A percentile compares a stretch with the other conserved stretches of the same genome.
phyloP scores from a whole-genome alignment of 2,888 invertebrate species.

The Sympetrum striolatum region DNA sequence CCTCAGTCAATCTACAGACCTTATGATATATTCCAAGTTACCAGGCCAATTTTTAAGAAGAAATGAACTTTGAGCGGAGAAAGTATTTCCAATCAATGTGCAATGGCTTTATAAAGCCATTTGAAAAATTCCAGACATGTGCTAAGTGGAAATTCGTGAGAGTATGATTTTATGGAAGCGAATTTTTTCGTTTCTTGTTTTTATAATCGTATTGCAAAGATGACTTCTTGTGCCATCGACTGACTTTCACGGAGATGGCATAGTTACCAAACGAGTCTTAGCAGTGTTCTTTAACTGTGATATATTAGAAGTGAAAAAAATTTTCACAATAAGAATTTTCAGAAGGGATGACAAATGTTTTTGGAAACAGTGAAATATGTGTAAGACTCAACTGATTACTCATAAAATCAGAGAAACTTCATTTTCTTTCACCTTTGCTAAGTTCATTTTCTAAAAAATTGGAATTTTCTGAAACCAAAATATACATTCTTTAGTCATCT shows the following conservation, averaged over 20 bases:
- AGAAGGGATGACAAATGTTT: not conserved
- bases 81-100: not conserved
- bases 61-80: not conserved
- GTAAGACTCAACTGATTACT: not conserved
- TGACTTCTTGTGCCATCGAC: not conserved
- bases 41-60: not conserved
- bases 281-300: slow-evolving; percentile 20
- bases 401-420: too few species aligned
- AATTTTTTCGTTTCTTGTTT: not conserved
- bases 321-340: not conserved
- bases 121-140: not conserved
- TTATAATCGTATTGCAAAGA: not conserved
- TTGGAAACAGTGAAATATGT: not conserved
- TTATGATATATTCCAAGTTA: slow-evolving; percentile 14
- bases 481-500: too few species aligned
- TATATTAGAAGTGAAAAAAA: slow-evolving; percentile 9
- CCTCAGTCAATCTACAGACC: slow-evolving; percentile 7
- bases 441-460: too few species aligned
- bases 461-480: too few species aligned
- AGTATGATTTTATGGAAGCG: not conserved
- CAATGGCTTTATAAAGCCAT: not conserved
- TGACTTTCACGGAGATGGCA: not conserved
- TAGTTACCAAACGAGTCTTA: not conserved
- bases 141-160: not conserved
- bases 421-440: too few species aligned